Conservation (phyloP, 1,140 invertebrate genomes). For the Saccostrea cuccullata region DNA sequence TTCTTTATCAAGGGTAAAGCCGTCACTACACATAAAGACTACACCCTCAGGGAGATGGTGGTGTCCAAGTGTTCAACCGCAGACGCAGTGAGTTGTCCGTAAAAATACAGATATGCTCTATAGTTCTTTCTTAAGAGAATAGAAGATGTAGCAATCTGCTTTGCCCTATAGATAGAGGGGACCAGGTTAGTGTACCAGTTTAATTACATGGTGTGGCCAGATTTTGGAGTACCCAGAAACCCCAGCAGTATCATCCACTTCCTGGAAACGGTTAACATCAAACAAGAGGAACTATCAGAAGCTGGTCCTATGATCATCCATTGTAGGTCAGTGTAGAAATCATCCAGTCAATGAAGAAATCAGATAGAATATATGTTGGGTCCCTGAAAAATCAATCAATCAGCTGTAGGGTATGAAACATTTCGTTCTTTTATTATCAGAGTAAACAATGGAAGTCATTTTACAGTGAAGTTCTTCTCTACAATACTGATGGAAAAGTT, state of each 20-base stretch:
- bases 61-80: not conserved
- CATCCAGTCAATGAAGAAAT: too few relatives aligned
- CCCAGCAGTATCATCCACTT: not conserved
- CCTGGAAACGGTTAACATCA: conserved; percentile 1
- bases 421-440: too few relatives aligned
- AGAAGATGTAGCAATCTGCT: too few relatives aligned
- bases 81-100: not conserved
- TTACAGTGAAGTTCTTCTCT: not conserved
- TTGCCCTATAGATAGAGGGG: not conserved
- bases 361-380: too few relatives aligned
- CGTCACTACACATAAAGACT: not conserved
- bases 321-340: conserved; percentile 7
- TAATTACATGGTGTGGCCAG: not conserved
- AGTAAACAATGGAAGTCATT: too few relatives aligned
- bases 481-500: not conserved
- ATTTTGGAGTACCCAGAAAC: conserved; percentile 17
- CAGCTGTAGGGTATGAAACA: too few relatives aligned
- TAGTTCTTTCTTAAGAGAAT: not conserved
- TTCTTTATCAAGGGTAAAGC: not conserved
- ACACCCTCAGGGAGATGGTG: not conserved
- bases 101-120: not conserved
- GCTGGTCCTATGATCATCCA: not conserved
- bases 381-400: too few relatives aligned
- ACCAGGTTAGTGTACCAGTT: not conserved
- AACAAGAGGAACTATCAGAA: not conserved